Percentiles rank a stretch among this genome's conserved stretches.
Evolutionary conservation across 2,113 vertebrate genomes (phyloP).

Genomic region (Hyperopisus bebe): DNA sequence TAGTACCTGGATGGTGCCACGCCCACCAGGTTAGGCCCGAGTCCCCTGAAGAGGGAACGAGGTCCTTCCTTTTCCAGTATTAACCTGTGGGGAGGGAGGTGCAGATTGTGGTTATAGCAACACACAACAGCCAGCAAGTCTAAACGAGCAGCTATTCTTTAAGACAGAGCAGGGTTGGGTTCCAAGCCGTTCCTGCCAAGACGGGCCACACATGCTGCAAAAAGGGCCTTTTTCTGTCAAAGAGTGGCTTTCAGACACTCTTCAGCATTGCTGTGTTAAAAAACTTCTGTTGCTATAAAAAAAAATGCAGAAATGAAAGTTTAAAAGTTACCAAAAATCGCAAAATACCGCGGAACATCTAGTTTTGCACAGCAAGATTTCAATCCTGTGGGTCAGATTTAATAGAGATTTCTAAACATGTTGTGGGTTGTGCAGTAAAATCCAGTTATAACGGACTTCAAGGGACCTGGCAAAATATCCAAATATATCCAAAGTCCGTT

Average conservation of each 20-base stretch:
- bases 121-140: background rate
- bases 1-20: conserved; percentile 95
- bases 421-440: background rate
- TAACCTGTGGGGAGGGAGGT: conserved; percentile 59
- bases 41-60: conserved; percentile 90
- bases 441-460: too few relatives aligned
- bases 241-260: background rate
- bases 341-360: background rate
- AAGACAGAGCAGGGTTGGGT: background rate
- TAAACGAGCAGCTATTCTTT: background rate
- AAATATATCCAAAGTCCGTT: too few relatives aligned
- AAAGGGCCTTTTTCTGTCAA: background rate
- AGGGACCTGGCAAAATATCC: too few relatives aligned
- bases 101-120: background rate
- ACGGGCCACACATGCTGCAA: background rate
- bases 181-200: background rate
- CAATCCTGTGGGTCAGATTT: background rate
- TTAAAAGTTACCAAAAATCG: background rate
- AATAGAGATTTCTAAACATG: background rate
- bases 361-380: background rate
- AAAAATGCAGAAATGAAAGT: background rate
- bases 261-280: too few relatives aligned
- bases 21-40: conserved; percentile 92
- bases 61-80: conserved; percentile 92
- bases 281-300: background rate